Evolutionary conservation across 2,797 vertebrate genomes (phyloP).

Genomic region (Rhabdomys pumilio): DNA sequence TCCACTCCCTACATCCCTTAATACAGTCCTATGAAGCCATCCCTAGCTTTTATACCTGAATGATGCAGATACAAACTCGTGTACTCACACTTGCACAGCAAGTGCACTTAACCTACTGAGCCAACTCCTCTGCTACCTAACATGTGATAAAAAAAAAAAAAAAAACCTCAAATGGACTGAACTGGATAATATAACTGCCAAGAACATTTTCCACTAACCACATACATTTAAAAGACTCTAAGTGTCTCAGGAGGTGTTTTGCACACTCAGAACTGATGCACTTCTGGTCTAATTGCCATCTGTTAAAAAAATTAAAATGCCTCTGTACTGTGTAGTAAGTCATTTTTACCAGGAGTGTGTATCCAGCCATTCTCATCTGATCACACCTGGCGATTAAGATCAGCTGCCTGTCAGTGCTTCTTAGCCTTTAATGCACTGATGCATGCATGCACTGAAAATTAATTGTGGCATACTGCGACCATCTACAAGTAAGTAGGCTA

Average conservation of each 20-base stretch:
- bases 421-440: constrained; percentile 27
- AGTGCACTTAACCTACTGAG: not conserved
- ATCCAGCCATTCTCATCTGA: not conserved
- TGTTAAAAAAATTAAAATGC: constrained; percentile 50
- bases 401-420: not conserved
- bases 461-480: constrained; percentile 59
- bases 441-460: constrained; percentile 23
- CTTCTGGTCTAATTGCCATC: not conserved
- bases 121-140: not conserved
- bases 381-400: constrained; percentile 56
- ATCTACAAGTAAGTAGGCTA: not conserved
- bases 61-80: not conserved
- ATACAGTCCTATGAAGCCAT: not conserved
- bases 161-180: not conserved
- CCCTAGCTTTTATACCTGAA: not conserved
- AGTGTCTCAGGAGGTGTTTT: not conserved
- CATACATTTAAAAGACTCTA: constrained; percentile 21
- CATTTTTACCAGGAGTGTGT: not conserved
- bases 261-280: not conserved
- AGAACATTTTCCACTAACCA: constrained; percentile 16
- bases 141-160: not conserved
- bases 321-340: not conserved
- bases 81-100: not conserved
- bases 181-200: not conserved
- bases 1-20: not conserved